Percentiles rank a stretch among this genome's conserved stretches.
Evolutionary conservation across 2,797 vertebrate species (phyloP).

Genomic region (Pygocentrus nattereri): DNA sequence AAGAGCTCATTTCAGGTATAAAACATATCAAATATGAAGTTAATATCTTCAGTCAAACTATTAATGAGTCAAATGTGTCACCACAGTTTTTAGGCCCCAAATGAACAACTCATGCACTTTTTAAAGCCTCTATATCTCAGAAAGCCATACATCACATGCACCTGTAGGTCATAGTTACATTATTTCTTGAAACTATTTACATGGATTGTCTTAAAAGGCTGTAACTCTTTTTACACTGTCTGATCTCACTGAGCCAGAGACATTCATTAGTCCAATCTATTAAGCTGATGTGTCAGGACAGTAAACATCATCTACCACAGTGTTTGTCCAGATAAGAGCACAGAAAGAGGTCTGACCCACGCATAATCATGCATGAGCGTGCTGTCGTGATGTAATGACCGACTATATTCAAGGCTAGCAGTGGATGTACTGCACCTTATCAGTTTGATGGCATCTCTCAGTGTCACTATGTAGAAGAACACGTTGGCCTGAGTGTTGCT

Average conservation of each 20-base stretch:
- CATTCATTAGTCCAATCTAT: neutral
- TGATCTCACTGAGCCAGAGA: neutral
- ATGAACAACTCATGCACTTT: too few relatives aligned
- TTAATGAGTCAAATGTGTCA: too few relatives aligned
- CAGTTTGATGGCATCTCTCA: constrained; percentile 84
- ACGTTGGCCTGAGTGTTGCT: constrained; percentile 89
- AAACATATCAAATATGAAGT: too few relatives aligned
- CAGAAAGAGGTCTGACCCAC: neutral
- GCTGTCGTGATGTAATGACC: neutral
- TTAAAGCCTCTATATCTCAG: too few relatives aligned
- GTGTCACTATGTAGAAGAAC: constrained; percentile 92
- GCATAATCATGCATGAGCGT: neutral
- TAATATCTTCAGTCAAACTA: too few relatives aligned
- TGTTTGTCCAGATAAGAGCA: neutral
- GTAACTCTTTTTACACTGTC: neutral
- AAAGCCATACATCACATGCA: too few relatives aligned
- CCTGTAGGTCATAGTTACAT: too few relatives aligned
- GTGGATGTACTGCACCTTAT: constrained; percentile 75
- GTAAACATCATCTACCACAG: neutral
- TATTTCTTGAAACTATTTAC: too few relatives aligned
- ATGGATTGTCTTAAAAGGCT: too few relatives aligned
- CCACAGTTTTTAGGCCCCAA: too few relatives aligned
- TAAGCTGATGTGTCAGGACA: neutral
- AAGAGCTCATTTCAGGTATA: too few relatives aligned
- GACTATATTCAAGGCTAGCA: neutral